These are phyloP conservation scores for Meliscaeva auricollis DNA, from an alignment of 2,888 invertebrate genomes.

Conservation along the genomic window DNA sequence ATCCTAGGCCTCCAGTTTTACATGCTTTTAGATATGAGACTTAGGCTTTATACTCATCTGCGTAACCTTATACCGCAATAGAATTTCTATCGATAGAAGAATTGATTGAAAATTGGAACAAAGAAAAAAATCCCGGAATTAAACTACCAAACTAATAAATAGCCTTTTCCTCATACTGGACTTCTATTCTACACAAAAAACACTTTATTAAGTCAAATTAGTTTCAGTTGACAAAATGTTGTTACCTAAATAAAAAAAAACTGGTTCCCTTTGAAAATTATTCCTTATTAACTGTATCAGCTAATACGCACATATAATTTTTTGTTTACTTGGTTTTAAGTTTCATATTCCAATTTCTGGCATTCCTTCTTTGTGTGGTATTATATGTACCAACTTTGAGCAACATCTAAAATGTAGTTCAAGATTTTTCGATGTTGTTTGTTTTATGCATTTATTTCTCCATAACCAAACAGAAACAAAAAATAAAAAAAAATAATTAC, in stretches of 20 bases:
- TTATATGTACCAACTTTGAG: not conserved
- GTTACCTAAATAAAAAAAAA: not conserved
- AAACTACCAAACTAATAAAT: too few relatives aligned
- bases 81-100: too few relatives aligned
- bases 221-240: constrained; percentile 24
- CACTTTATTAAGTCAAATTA: constrained; percentile 5
- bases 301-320: not conserved
- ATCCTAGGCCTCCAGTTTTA: too few relatives aligned
- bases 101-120: too few relatives aligned
- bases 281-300: not conserved
- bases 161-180: constrained; percentile 5
- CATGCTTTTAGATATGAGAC: too few relatives aligned
- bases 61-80: too few relatives aligned
- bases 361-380: not conserved
- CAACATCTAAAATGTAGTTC: not conserved
- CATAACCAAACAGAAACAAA: not conserved
- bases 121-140: too few relatives aligned
- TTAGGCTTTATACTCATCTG: too few relatives aligned
- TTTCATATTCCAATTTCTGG: not conserved
- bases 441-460: not conserved
- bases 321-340: constrained; percentile 32
- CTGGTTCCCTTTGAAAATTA: not conserved
- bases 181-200: constrained; percentile 1
- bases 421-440: not conserved
- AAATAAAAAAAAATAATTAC: too few relatives aligned